Percentiles rank a stretch among this genome's conserved stretches.
Evolutionary conservation across 2,888 invertebrate genomes (phyloP).

Genomic region (Plagiodera versicolora): DNA sequence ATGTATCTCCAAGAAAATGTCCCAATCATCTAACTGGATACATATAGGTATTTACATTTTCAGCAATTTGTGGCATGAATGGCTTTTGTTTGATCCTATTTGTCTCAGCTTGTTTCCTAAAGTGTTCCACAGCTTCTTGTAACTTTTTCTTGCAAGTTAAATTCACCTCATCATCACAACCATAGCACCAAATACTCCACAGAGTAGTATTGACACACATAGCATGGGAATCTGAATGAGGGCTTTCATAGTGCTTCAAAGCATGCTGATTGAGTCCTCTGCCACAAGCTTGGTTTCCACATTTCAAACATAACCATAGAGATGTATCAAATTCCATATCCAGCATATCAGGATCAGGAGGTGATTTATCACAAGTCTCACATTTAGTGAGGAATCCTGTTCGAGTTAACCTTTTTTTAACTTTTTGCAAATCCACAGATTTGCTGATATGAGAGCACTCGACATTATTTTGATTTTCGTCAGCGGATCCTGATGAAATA

Average conservation of each 20-base stretch:
- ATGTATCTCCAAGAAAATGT: too few species aligned
- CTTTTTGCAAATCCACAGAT: conserved; percentile 66
- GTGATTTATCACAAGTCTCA: conserved; percentile 51
- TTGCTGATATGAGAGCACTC: conserved; percentile 72
- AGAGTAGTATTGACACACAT: conserved; percentile 71
- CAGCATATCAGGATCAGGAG: conserved; percentile 37
- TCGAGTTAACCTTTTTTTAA: conserved; percentile 57
- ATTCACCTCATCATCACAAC: conserved; percentile 72
- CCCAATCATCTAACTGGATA: too few species aligned
- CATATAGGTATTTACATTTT: conserved; percentile 29
- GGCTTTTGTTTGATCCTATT: conserved; percentile 35
- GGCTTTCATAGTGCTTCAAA: conserved; percentile 71
- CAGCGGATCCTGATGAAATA: conserved; percentile 73
- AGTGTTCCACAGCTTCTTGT: conserved; percentile 72
- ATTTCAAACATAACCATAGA: conserved; percentile 81
- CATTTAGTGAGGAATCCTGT: conserved; percentile 58
- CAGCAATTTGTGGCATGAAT: conserved; percentile 24
- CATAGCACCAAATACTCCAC: conserved; percentile 79
- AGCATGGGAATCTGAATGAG: conserved; percentile 76
- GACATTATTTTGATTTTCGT: conserved; percentile 63
- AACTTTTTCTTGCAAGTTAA: conserved; percentile 64
- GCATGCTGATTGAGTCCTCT: conserved; percentile 70
- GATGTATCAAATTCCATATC: conserved; percentile 57
- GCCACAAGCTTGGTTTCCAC: conserved; percentile 78
- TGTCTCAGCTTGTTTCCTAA: conserved; percentile 61